Conservation (phyloP, 2,888 invertebrate species). For the Vesta saturnalis region DNA sequence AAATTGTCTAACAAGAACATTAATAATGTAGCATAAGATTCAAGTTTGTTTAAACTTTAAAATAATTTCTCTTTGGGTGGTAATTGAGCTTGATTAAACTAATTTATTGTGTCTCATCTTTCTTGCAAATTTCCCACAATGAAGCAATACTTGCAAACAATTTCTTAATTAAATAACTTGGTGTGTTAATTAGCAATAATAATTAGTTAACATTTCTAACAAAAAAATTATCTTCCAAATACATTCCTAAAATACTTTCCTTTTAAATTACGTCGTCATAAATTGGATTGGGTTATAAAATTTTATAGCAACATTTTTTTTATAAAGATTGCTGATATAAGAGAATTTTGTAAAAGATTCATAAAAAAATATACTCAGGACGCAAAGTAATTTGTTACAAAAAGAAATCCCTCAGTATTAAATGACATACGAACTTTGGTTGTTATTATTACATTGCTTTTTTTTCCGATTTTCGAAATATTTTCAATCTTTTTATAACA, state of each 20-base stretch:
- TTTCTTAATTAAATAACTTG: background rate
- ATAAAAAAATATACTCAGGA: no score
- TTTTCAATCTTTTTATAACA: background rate
- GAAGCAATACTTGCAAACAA: background rate
- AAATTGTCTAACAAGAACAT: no score
- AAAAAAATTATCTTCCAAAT: background rate
- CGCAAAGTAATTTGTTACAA: constrained; percentile 17
- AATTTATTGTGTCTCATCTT: background rate
- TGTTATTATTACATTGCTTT: background rate
- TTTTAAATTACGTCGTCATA: background rate
- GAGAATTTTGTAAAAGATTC: background rate
- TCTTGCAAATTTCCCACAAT: background rate
- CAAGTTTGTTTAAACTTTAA: background rate
- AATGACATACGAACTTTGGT: constrained; percentile 11
- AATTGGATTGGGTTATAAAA: constrained; percentile 1
- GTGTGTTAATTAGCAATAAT: background rate
- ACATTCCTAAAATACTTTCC: background rate
- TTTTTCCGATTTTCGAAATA: background rate
- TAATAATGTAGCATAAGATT: background rate
- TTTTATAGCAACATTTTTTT: constrained; percentile 1
- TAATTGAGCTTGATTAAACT: constrained; percentile 1
- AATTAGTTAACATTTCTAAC: background rate
- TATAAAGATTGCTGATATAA: background rate
- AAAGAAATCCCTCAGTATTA: background rate
- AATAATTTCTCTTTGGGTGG: background rate